Evolutionary conservation across 2,113 vertebrate species (phyloP).

Genomic region (Sturnus vulgaris): DNA sequence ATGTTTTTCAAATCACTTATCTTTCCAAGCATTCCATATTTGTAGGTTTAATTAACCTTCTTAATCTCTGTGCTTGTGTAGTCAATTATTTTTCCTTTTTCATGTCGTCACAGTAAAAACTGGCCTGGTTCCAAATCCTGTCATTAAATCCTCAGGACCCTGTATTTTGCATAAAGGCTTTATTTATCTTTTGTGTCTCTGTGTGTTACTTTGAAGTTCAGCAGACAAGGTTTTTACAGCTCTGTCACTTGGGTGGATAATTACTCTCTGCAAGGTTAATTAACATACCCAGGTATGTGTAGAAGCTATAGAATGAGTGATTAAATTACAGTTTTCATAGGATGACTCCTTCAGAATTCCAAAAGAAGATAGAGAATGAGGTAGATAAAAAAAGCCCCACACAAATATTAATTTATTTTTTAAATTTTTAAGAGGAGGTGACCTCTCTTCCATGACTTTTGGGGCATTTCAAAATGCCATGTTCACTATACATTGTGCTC

Average conservation of each 20-base stretch:
- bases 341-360: neutral
- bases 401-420: neutral
- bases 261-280: neutral
- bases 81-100: slow-evolving; percentile 26
- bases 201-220: neutral
- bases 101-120: neutral
- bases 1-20: slow-evolving; percentile 13
- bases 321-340: neutral
- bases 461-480: neutral
- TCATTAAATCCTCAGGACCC: neutral
- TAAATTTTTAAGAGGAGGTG: neutral
- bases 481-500: too few species aligned
- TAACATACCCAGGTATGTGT: neutral
- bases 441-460: neutral
- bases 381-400: fast-evolving
- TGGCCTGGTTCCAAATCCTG: slow-evolving; percentile 5
- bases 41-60: slow-evolving; percentile 49
- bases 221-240: neutral
- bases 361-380: neutral
- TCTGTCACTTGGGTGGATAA: neutral
- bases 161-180: neutral
- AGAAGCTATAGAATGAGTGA: neutral
- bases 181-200: neutral
- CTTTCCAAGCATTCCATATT: neutral
- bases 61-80: slow-evolving; percentile 10